Base-by-base conservation (phyloP, 2,888 invertebrate genomes). In the Eupsilia transversa region DNA sequence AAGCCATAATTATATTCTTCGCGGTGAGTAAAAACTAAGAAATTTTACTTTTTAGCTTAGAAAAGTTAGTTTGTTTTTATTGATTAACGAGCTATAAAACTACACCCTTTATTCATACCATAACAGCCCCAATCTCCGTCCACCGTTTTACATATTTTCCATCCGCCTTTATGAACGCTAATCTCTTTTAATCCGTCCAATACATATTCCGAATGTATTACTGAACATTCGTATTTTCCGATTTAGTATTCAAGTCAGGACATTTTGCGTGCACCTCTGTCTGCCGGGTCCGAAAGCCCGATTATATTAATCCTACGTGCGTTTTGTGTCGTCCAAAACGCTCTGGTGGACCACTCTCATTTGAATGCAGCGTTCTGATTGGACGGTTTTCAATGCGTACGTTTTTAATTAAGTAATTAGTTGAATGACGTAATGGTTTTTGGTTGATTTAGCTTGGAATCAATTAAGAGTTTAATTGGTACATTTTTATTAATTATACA, bases 261-360 rank as follows among this genome's bases (percentile, higher is more conserved):
- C 82, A 86, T 89, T 88, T 90, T 90, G 92, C 91, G 92, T 93
- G 89, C 91, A 91, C 88, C 89, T 90, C 90, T 90, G 92, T 92
- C 93, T 91, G 93, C 77, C 87, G 87, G 89, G 86, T 85, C 89
- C 88, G 88, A 89, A 91, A 86, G 84, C 83, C 88, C 91, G 92
- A 93, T 93, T 92, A 92, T 94, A 94, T 94, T 93, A 94, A 94
- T 93, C 93, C 92, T 89, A 92, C 93, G 94, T 93, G 93, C 92
- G 91, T 94, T 94, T 92, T 91, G 92, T 92, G 87, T 88, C 88
- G 89, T 87, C 85, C 85, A 84, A 89, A 92, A 91, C 86, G 87
- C 82, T 85, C 80, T 76, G 86, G 69, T 80, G 85, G 79, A 75
- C 80, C 82, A 64, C 71, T 87, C 79, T 81, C 84, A 80, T 83